A percentile compares a stretch with the other conserved stretches of the same genome.
These are phyloP conservation scores for Punctoribates punctum DNA, from an alignment of 2,888 invertebrate genomes.

Conservation along the genomic window DNA sequence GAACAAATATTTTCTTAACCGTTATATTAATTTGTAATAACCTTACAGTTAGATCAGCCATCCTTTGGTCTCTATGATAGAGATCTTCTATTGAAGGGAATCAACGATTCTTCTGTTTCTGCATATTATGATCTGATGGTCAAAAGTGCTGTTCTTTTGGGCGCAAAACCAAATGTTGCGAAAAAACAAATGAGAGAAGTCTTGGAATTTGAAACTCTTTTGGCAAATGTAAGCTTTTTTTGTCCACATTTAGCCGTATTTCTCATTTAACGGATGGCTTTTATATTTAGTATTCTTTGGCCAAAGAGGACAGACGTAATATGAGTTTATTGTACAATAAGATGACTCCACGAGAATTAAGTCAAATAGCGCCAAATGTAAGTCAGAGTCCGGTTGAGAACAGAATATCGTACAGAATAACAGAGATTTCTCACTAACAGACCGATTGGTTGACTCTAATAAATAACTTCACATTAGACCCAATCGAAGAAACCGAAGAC, in stretches of 20 bases:
- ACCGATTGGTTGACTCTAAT: slow-evolving; percentile 64
- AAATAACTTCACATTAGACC: slow-evolving; percentile 66
- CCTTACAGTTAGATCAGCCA: slow-evolving; percentile 74
- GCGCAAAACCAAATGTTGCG: slow-evolving; percentile 64
- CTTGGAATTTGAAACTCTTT: slow-evolving; percentile 77
- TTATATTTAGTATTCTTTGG: slow-evolving; percentile 67
- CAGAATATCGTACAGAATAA: too few relatives aligned
- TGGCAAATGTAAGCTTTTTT: slow-evolving; percentile 71
- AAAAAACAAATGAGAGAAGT: slow-evolving; percentile 55
- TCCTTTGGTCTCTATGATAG: slow-evolving; percentile 71
- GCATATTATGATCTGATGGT: slow-evolving; percentile 62
- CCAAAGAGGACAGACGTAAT: slow-evolving; percentile 83
- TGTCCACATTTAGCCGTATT: neutral
- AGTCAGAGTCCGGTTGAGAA: slow-evolving; percentile 44
- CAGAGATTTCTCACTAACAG: neutral
- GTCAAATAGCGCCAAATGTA: slow-evolving; percentile 62
- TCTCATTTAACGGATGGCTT: slow-evolving; percentile 4
- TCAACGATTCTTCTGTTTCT: slow-evolving; percentile 73
- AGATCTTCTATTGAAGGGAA: slow-evolving; percentile 62
- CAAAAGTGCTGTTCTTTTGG: slow-evolving; percentile 76
- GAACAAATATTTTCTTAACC: neutral
- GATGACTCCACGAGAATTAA: slow-evolving; percentile 73
- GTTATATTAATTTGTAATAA: neutral
- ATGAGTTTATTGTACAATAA: slow-evolving; percentile 84
- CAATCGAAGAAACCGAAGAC: slow-evolving; percentile 63